A percentile compares a stretch with the other conserved stretches of the same genome.
Evolutionary conservation across 2,113 vertebrate species (phyloP).

Genomic region (Leucoraja erinaceus): DNA sequence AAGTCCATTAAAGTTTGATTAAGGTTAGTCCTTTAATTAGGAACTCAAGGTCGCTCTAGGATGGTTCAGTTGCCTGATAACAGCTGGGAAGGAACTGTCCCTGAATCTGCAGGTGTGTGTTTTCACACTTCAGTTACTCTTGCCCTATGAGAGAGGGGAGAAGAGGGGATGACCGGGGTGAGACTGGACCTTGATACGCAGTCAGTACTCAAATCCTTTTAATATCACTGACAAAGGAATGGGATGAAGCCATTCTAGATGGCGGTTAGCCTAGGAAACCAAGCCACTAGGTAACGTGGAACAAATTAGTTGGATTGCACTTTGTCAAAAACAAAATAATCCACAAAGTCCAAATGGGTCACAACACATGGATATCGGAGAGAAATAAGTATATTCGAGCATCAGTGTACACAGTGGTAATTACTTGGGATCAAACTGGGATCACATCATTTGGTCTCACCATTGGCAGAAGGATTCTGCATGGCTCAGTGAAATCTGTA

Average conservation of each 20-base stretch:
- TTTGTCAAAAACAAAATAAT: not conserved
- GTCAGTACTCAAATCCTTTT: not conserved
- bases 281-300: not conserved
- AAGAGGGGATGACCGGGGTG: too few relatives aligned
- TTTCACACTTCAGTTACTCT: too few relatives aligned
- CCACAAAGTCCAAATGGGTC: not conserved
- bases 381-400: not conserved
- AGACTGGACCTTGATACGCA: too few relatives aligned
- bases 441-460: not conserved
- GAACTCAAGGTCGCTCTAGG: too few relatives aligned
- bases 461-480: not conserved
- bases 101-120: too few relatives aligned
- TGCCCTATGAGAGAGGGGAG: too few relatives aligned
- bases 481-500: not conserved
- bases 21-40: too few relatives aligned
- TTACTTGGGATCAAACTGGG: not conserved
- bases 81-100: too few relatives aligned
- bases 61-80: too few relatives aligned
- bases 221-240: not conserved
- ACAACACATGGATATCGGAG: not conserved
- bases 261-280: not conserved
- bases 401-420: not conserved
- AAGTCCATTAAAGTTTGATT: too few relatives aligned
- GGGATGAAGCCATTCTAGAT: not conserved
- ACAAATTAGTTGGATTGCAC: not conserved